Percentiles rank a stretch among this genome's conserved stretches.
phyloP scores from a whole-genome alignment of 1,140 invertebrate genomes.

The Drosophila kanapiae region DNA sequence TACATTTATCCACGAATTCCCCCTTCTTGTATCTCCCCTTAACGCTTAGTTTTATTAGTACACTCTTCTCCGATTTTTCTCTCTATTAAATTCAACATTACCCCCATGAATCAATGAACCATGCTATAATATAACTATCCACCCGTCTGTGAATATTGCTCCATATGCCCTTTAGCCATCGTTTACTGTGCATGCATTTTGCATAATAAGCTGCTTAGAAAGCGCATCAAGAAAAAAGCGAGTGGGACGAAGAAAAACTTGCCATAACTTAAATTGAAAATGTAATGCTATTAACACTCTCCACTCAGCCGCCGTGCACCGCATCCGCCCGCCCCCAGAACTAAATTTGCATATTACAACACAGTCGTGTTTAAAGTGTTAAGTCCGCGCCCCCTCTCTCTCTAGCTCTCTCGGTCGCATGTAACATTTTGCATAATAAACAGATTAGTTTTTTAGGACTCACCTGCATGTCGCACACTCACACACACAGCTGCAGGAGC shows the following conservation, averaged over 20 bases:
- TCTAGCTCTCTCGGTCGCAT: slow-evolving; percentile 27
- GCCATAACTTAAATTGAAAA: slow-evolving; percentile 72
- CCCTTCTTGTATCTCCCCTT: background rate
- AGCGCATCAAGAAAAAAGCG: background rate
- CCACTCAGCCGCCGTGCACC: slow-evolving; percentile 24
- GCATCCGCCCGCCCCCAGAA: slow-evolving; percentile 7
- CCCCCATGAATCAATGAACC: background rate
- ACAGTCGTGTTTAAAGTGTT: slow-evolving; percentile 45
- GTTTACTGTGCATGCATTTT: slow-evolving; percentile 47
- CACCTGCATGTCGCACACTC: slow-evolving; percentile 49
- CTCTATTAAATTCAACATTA: background rate
- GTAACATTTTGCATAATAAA: slow-evolving; percentile 75
- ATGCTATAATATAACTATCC: background rate
- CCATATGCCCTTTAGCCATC: slow-evolving; percentile 13
- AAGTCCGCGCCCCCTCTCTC: background rate
- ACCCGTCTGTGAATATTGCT: slow-evolving; percentile 8
- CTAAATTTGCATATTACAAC: slow-evolving; percentile 70
- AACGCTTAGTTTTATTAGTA: background rate
- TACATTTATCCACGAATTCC: background rate
- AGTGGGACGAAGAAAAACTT: slow-evolving; percentile 36
- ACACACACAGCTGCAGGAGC: slow-evolving; percentile 9
- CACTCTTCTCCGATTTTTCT: background rate
- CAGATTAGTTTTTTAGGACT: slow-evolving; percentile 63
- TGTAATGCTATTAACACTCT: slow-evolving; percentile 74
- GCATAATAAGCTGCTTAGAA: slow-evolving; percentile 63